A percentile compares a stretch with the other conserved stretches of the same genome.
phyloP scores from a whole-genome alignment of 2,888 invertebrate genomes.

The Phoenoteleia sp. region DNA sequence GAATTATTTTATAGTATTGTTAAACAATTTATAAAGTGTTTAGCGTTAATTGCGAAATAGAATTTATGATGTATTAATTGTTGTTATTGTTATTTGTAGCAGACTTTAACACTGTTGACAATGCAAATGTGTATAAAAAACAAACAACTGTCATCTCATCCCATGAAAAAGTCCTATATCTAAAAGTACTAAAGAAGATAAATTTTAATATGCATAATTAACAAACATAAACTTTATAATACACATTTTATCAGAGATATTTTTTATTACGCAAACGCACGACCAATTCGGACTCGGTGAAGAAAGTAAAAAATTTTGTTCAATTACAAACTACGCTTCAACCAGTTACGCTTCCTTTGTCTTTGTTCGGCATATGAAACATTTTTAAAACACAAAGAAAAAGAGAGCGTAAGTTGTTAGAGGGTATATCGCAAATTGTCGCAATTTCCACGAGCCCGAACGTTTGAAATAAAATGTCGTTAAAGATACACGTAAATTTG shows the following conservation, averaged over 20 bases:
- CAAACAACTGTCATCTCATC: not conserved
- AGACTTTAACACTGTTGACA: slow-evolving; percentile 29
- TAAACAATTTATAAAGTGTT: not conserved
- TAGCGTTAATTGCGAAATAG: not conserved
- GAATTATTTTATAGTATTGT: not conserved
- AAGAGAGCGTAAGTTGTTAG: too few relatives aligned
- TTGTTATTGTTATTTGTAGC: slow-evolving; percentile 6
- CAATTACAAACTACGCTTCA: too few relatives aligned
- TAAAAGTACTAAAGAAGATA: not conserved
- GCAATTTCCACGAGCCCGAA: not conserved
- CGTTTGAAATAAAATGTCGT: not conserved
- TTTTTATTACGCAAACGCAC: not conserved
- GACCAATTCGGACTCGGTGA: not conserved
- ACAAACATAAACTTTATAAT: not conserved
- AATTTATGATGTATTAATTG: slow-evolving; percentile 7
- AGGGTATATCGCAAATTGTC: too few relatives aligned
- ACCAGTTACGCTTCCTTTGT: too few relatives aligned
- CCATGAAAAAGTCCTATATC: not conserved
- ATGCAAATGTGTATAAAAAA: slow-evolving; percentile 25
- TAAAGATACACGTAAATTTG: not conserved
- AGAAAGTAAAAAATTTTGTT: not conserved
- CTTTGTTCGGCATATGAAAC: too few relatives aligned
- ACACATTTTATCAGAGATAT: not conserved
- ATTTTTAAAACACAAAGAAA: too few relatives aligned
- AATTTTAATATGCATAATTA: not conserved